Conservation (phyloP, 1,140 invertebrate species). For the Eriosoma lanigerum region DNA sequence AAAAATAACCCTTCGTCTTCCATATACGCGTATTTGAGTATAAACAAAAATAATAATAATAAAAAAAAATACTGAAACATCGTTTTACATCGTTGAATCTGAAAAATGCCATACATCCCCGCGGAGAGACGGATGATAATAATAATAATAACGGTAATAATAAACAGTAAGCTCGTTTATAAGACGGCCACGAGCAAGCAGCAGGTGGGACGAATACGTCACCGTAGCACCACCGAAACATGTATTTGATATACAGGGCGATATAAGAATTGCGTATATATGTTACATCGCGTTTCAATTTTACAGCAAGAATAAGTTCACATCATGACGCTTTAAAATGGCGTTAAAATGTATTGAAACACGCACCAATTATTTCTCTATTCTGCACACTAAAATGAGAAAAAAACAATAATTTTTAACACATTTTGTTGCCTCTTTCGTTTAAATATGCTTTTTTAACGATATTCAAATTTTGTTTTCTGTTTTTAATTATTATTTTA, state of each 20-base stretch:
- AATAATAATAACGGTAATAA: constrained; percentile 43
- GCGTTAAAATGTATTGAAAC: too few species aligned
- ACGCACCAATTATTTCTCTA: too few species aligned
- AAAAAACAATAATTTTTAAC: too few species aligned
- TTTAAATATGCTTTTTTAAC: too few species aligned
- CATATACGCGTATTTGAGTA: neutral
- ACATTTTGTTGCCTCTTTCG: too few species aligned
- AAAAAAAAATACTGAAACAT: constrained; percentile 40
- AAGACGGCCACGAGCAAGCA: constrained; percentile 26
- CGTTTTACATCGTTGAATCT: constrained; percentile 49
- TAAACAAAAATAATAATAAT: constrained; percentile 18
- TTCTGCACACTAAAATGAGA: too few species aligned
- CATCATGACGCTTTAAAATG: too few species aligned
- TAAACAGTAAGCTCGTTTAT: constrained; percentile 50
- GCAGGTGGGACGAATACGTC: constrained; percentile 41
- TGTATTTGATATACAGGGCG: neutral
- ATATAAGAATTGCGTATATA: too few species aligned
- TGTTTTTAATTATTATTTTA: too few species aligned
- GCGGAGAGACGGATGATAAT: constrained; percentile 20
- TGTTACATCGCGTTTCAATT: too few species aligned
- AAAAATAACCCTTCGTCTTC: neutral
- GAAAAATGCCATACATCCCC: constrained; percentile 48
- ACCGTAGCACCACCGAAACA: neutral
- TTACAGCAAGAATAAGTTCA: too few species aligned
- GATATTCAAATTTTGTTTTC: too few species aligned